phyloP scores from a whole-genome alignment of 2,888 invertebrate species.

The Hirtodrosophila trivittata region DNA sequence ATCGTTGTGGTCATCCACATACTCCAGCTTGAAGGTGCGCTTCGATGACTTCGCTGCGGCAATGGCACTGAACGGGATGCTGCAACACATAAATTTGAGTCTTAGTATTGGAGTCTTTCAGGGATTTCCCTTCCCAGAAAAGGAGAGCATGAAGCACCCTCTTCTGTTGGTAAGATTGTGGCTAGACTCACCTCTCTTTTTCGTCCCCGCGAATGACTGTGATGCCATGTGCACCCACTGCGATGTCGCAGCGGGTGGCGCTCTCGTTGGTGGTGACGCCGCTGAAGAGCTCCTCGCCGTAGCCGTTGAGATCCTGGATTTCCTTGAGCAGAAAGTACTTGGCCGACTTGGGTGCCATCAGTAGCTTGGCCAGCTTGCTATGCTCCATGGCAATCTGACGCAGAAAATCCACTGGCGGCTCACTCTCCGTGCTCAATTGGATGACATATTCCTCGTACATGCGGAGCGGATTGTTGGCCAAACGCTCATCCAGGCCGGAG shows the following conservation, averaged over 20 bases:
- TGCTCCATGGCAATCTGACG: conserved; percentile 82
- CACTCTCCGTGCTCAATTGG: conserved; percentile 57
- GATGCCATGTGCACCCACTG: conserved; percentile 93
- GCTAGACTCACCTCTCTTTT: conserved; percentile 85
- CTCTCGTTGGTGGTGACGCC: conserved; percentile 85
- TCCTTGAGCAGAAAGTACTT: conserved; percentile 93
- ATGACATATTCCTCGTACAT: conserved; percentile 82
- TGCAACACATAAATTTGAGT: conserved; percentile 80
- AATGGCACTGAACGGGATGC: conserved; percentile 92
- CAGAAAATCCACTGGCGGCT: conserved; percentile 81
- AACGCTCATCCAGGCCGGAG: conserved; percentile 60
- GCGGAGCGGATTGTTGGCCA: conserved; percentile 75
- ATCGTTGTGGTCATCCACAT: conserved; percentile 88
- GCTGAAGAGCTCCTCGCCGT: conserved; percentile 91
- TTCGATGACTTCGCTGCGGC: conserved; percentile 91
- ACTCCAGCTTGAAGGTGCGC: conserved; percentile 90
- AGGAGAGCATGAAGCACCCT: no score
- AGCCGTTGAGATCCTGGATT: conserved; percentile 90
- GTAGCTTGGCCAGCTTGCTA: conserved; percentile 83
- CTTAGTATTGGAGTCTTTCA: background rate
- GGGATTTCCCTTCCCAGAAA: no score
- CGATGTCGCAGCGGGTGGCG: conserved; percentile 85
- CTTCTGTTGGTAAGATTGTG: background rate
- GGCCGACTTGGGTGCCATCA: conserved; percentile 90
- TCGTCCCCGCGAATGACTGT: conserved; percentile 88